Percentiles rank a stretch among this genome's conserved stretches.
Evolutionary conservation across 2,113 vertebrate genomes (phyloP).

Genomic region (Chrysemys picta): DNA sequence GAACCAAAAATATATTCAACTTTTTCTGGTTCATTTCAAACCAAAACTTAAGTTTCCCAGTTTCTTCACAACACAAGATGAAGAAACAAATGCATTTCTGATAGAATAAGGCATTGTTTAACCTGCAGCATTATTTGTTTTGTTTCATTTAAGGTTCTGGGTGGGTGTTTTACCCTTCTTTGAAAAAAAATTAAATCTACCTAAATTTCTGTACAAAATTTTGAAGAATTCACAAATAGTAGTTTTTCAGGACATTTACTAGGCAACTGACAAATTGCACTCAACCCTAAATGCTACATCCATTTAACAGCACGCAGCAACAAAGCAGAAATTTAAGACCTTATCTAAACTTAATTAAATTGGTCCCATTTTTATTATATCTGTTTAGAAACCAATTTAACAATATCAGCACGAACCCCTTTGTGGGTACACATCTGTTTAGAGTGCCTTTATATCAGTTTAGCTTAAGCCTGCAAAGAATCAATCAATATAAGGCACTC

Average conservation of each 20-base stretch:
- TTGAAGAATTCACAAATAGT: neutral
- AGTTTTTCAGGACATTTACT: neutral
- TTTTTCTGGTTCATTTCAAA: too few relatives aligned
- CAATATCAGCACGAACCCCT: conserved; percentile 14
- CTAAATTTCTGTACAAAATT: too few relatives aligned
- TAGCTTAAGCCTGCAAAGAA: neutral
- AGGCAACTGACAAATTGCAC: neutral
- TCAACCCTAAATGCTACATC: neutral
- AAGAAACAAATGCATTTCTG: neutral
- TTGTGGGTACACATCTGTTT: neutral
- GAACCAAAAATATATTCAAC: neutral
- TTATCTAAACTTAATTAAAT: neutral
- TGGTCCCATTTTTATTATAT: neutral
- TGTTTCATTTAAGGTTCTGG: neutral
- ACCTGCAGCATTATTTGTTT: neutral
- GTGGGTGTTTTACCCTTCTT: neutral
- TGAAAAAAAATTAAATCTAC: too few relatives aligned
- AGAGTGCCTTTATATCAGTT: conserved; percentile 27
- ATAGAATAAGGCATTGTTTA: neutral
- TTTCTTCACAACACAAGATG: neutral
- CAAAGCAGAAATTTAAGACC: fast-evolving
- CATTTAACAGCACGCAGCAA: neutral
- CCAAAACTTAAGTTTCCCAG: neutral
- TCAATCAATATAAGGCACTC: neutral
- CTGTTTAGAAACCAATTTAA: neutral